Evolutionary conservation across 2,113 vertebrate genomes (phyloP).

Genomic region (Eptesicus fuscus): DNA sequence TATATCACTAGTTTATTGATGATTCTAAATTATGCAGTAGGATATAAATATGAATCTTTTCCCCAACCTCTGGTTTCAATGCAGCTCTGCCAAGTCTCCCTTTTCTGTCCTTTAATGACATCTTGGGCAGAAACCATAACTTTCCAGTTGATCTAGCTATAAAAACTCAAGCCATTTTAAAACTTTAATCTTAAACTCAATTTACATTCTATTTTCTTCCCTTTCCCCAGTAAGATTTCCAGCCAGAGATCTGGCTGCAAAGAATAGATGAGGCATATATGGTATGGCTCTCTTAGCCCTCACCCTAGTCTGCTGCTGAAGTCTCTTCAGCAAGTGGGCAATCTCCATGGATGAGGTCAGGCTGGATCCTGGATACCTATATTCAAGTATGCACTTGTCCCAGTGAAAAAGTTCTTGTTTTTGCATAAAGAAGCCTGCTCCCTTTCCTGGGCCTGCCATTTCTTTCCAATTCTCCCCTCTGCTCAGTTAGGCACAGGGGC

Average conservation of each 20-base stretch:
- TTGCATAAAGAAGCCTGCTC: background rate
- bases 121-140: conserved; percentile 36
- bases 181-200: conserved; percentile 34
- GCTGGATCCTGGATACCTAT: background rate
- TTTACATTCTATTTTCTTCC: background rate
- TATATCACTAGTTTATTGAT: conserved; percentile 46
- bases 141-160: conserved; percentile 26
- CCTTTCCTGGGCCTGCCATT: background rate
- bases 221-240: background rate
- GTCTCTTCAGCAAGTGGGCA: background rate
- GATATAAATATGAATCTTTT: conserved; percentile 43
- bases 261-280: background rate
- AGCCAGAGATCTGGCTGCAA: background rate
- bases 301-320: background rate
- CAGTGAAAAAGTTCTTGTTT: background rate
- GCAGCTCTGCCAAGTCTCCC: background rate
- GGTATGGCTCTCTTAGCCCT: background rate
- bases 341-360: background rate
- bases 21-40: conserved; percentile 46
- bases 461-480: background rate
- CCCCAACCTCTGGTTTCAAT: background rate
- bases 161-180: conserved; percentile 40
- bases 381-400: background rate
- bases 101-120: conserved; percentile 17
- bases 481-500: background rate